These are phyloP conservation scores for Drosophila eohydei DNA, from an alignment of 2,888 invertebrate genomes.

Conservation along the genomic window DNA sequence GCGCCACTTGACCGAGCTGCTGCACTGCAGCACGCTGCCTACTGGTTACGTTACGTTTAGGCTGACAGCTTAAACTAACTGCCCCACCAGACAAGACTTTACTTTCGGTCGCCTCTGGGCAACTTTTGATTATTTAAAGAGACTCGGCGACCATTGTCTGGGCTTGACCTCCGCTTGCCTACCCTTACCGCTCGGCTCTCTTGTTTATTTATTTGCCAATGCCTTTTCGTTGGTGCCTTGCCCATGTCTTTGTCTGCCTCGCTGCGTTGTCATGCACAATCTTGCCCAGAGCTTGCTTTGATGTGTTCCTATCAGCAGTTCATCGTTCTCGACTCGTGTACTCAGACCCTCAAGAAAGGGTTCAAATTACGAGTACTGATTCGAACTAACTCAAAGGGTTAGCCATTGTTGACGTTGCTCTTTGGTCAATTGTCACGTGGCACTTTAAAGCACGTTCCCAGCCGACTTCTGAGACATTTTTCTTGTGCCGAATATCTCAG, in stretches of 20 bases:
- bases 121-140: slow-evolving; percentile 74
- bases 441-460: slow-evolving; percentile 17
- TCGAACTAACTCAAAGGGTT: slow-evolving; percentile 4
- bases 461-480: slow-evolving; percentile 15
- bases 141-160: slow-evolving; percentile 61
- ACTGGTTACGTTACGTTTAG: slow-evolving; percentile 49
- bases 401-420: slow-evolving; percentile 22
- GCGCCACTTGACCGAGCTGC: slow-evolving; percentile 77
- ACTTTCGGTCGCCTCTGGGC: slow-evolving; percentile 42
- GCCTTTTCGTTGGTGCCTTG: slow-evolving; percentile 38
- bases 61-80: slow-evolving; percentile 48
- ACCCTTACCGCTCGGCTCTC: background rate
- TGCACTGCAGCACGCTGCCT: slow-evolving; percentile 30
- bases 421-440: slow-evolving; percentile 23
- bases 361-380: slow-evolving; percentile 34
- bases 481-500: background rate
- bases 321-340: slow-evolving; percentile 59
- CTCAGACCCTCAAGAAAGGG: slow-evolving; percentile 42
- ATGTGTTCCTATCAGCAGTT: slow-evolving; percentile 71
- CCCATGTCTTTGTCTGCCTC: slow-evolving; percentile 21
- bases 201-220: slow-evolving; percentile 43
- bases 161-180: slow-evolving; percentile 58
- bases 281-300: slow-evolving; percentile 57
- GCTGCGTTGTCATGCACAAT: slow-evolving; percentile 55
- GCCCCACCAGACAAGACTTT: slow-evolving; percentile 36